These are phyloP conservation scores for Mormoops blainvillei DNA, from an alignment of 2,113 vertebrate species.

Conservation along the genomic window DNA sequence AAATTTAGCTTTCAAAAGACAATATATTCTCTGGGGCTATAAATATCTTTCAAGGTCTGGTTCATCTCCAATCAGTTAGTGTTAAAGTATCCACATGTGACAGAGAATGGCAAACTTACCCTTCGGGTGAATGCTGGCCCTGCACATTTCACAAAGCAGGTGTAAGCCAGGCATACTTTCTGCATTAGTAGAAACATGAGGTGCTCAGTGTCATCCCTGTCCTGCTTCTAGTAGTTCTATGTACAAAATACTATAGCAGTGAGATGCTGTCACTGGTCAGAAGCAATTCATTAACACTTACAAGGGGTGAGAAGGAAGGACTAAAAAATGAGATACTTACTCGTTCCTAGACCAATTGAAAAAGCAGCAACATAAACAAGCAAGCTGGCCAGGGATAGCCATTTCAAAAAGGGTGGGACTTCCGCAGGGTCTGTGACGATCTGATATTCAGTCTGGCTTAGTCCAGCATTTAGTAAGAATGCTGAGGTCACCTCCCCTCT, in stretches of 20 bases:
- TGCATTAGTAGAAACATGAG: background rate
- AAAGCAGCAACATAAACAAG: conserved; percentile 93
- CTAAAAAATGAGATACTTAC: conserved; percentile 82
- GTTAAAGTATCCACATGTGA: background rate
- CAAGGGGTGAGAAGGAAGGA: background rate
- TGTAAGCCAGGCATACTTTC: background rate
- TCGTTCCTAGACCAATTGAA: conserved; percentile 95
- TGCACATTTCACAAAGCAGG: background rate
- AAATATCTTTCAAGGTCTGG: background rate
- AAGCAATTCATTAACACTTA: background rate
- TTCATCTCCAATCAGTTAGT: background rate
- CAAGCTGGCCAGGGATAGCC: conserved; percentile 90
- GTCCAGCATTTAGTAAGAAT: conserved; percentile 38
- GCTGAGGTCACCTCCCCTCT: conserved; percentile 45
- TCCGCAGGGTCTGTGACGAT: conserved; percentile 42
- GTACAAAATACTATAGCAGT: background rate
- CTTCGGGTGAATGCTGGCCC: background rate
- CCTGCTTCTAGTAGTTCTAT: background rate
- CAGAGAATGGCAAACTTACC: background rate
- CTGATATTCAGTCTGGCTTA: conserved; percentile 46
- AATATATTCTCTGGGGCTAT: background rate
- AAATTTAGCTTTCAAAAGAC: conserved; percentile 10
- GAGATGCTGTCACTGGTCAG: background rate
- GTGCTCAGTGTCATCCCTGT: background rate
- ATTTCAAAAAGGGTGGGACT: conserved; percentile 85